Evolutionary conservation across 2,888 invertebrate species (phyloP).

Genomic region (Odontocolon sp.): DNA sequence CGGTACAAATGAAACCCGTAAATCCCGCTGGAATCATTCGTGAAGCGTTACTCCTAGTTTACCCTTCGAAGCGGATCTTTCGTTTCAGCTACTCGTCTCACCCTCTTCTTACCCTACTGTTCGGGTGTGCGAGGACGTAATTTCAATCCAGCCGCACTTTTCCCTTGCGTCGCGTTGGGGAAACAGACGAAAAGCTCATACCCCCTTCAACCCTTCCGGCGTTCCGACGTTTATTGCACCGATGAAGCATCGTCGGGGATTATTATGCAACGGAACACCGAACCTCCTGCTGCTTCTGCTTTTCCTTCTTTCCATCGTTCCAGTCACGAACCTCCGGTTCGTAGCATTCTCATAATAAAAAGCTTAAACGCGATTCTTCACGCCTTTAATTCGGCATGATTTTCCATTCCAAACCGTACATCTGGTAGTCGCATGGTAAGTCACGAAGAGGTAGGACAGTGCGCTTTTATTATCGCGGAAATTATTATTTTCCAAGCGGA

Average conservation of each 20-base stretch:
- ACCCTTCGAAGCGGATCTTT: slow-evolving; percentile 57
- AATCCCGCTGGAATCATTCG: slow-evolving; percentile 58
- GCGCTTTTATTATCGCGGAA: background rate
- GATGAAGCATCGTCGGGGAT: slow-evolving; percentile 69
- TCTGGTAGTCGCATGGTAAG: no score
- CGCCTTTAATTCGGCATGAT: slow-evolving; percentile 28
- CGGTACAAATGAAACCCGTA: slow-evolving; percentile 57
- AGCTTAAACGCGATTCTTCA: slow-evolving; percentile 57
- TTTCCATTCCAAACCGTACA: slow-evolving; percentile 21
- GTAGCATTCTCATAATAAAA: slow-evolving; percentile 58
- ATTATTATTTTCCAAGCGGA: background rate
- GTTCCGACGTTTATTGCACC: slow-evolving; percentile 70
- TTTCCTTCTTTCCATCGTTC: slow-evolving; percentile 30
- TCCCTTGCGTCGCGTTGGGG: slow-evolving; percentile 21
- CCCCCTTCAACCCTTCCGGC: slow-evolving; percentile 2
- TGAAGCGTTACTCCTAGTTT: slow-evolving; percentile 58
- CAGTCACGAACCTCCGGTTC: background rate
- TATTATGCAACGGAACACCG: slow-evolving; percentile 65
- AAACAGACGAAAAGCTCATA: slow-evolving; percentile 24
- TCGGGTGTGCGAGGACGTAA: slow-evolving; percentile 45
- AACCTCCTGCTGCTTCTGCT: slow-evolving; percentile 31
- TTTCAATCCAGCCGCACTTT: slow-evolving; percentile 54
- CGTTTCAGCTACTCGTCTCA: slow-evolving; percentile 26
- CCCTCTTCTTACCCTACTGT: slow-evolving; percentile 16
- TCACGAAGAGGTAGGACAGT: no score